phyloP scores from a whole-genome alignment of 2,888 invertebrate species.

The Phytoseiulus persimilis region DNA sequence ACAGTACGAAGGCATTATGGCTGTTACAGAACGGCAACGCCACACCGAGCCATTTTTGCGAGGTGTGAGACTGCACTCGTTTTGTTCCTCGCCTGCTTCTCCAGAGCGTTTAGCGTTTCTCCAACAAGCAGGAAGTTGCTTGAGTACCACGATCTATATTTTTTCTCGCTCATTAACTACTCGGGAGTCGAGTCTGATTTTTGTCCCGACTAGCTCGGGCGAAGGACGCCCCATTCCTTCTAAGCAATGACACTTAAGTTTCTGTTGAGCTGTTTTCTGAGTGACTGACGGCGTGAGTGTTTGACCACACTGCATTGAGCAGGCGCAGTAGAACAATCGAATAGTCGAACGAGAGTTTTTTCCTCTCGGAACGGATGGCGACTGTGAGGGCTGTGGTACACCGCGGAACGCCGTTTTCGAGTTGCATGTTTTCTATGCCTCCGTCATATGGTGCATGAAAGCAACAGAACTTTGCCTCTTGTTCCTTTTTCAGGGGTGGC shows the following conservation, averaged over 20 bases:
- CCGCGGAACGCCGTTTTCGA: too few relatives aligned
- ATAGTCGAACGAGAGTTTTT: background rate
- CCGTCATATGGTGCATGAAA: too few relatives aligned
- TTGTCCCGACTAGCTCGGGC: background rate
- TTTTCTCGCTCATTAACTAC: background rate
- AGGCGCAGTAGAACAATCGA: background rate
- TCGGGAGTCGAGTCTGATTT: background rate
- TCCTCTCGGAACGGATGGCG: background rate
- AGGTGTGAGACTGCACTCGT: background rate
- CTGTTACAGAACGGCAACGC: too few relatives aligned
- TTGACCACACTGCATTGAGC: background rate
- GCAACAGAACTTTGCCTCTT: too few relatives aligned
- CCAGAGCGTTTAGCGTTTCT: background rate
- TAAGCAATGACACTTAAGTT: background rate
- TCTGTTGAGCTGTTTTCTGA: background rate
- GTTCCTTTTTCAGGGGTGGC: too few relatives aligned
- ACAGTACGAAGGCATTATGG: too few relatives aligned
- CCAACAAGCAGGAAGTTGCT: background rate
- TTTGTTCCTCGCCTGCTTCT: background rate
- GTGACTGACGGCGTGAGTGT: background rate
- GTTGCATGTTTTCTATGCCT: too few relatives aligned
- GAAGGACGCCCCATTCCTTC: background rate
- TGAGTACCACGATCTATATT: background rate
- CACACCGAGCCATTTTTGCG: background rate
- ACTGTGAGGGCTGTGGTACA: too few relatives aligned